These are phyloP conservation scores for Halictus rubicundus DNA, from an alignment of 1,140 invertebrate species.

Conservation along the genomic window DNA sequence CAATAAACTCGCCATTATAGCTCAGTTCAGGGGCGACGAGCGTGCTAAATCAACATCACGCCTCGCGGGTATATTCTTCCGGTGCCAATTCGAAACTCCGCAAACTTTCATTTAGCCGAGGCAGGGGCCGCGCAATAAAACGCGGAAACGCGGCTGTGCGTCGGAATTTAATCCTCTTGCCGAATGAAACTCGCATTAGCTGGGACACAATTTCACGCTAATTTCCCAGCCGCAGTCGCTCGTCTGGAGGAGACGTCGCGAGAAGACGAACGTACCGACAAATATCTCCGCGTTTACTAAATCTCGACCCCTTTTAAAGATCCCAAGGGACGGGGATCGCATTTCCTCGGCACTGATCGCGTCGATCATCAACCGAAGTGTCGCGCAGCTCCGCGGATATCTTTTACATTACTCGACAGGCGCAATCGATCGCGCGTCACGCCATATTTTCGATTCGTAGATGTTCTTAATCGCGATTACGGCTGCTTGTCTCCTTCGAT, in stretches of 20 bases:
- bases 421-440: too few relatives aligned
- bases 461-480: too few relatives aligned
- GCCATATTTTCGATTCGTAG: too few relatives aligned
- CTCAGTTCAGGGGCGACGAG: neutral
- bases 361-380: slow-evolving; percentile 1
- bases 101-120: slow-evolving; percentile 38
- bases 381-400: too few relatives aligned
- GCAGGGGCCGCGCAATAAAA: slow-evolving; percentile 18
- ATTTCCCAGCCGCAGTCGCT: slow-evolving; percentile 26
- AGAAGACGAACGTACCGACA: slow-evolving; percentile 26
- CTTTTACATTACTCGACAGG: too few relatives aligned
- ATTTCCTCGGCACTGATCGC: neutral
- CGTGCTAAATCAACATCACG: slow-evolving; percentile 8
- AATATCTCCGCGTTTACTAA: slow-evolving; percentile 23
- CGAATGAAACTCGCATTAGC: slow-evolving; percentile 43
- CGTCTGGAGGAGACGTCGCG: slow-evolving; percentile 21
- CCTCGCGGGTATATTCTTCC: neutral
- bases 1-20: neutral
- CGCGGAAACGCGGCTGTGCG: slow-evolving; percentile 13
- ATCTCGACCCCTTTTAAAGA: slow-evolving; percentile 16
- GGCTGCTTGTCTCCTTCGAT: too few relatives aligned
- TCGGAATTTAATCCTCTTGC: slow-evolving; percentile 43
- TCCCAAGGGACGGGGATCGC: neutral
- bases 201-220: slow-evolving; percentile 47
- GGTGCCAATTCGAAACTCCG: slow-evolving; percentile 30